phyloP scores from a whole-genome alignment of 2,888 invertebrate genomes.

The Agapostemon virescens region DNA sequence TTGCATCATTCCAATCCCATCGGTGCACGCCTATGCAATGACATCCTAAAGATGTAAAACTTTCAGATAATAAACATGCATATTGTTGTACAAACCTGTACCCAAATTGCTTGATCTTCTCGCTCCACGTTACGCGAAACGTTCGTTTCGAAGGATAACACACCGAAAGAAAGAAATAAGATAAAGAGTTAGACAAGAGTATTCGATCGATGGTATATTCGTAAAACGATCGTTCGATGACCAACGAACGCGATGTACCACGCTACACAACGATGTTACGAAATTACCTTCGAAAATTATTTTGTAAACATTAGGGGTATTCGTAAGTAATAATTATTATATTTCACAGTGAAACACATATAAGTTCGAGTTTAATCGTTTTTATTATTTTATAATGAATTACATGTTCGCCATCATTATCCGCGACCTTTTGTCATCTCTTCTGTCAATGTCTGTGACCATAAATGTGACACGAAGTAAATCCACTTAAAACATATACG shows the following conservation, averaged over 20 bases:
- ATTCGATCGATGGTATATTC: neutral
- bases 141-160: neutral
- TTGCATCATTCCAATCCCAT: conserved; percentile 57
- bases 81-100: conserved; percentile 76
- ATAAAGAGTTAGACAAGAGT: neutral
- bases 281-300: neutral
- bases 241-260: neutral
- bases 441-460: neutral
- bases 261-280: neutral
- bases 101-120: conserved; percentile 10
- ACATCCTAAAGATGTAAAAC: conserved; percentile 76
- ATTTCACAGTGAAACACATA: neutral
- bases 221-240: neutral
- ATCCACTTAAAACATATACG: too few species aligned
- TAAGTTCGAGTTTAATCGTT: neutral
- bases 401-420: conserved; percentile 3
- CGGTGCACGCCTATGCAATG: conserved; percentile 52
- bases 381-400: conserved; percentile 1
- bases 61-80: conserved; percentile 79
- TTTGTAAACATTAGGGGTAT: neutral
- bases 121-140: neutral
- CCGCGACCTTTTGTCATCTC: neutral
- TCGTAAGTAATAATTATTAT: neutral
- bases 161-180: neutral
- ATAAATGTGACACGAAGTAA: too few species aligned